These are phyloP conservation scores for Aldrovandia affinis DNA, from an alignment of 2,797 vertebrate species.

Conservation along the genomic window DNA sequence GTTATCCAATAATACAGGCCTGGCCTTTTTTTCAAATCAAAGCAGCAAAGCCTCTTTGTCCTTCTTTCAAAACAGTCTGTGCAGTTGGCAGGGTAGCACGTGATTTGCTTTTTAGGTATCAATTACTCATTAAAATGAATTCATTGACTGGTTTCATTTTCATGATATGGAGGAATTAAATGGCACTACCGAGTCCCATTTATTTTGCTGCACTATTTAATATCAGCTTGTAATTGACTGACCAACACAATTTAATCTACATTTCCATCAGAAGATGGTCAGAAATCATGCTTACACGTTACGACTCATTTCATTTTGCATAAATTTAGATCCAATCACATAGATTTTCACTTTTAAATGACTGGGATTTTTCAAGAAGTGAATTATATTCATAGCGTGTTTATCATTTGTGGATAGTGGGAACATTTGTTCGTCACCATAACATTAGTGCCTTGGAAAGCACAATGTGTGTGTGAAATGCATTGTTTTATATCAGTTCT, in stretches of 20 bases:
- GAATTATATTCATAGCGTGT: neutral
- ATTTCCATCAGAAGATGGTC: conserved; percentile 8
- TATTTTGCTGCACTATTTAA: neutral
- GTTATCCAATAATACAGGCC: neutral
- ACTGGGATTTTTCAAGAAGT: neutral
- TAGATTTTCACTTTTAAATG: neutral
- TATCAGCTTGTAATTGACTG: neutral
- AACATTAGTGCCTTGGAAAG: neutral
- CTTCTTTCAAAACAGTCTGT: conserved; percentile 8
- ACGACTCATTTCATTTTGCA: neutral
- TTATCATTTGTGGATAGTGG: neutral
- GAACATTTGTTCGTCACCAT: neutral
- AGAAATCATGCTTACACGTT: conserved; percentile 6
- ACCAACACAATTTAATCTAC: neutral
- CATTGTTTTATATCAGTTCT: neutral
- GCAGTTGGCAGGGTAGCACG: neutral
- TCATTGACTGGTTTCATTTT: conserved; percentile 17
- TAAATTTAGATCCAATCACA: neutral
- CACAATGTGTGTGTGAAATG: neutral
- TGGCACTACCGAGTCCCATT: neutral
- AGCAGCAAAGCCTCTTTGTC: conserved; percentile 13
- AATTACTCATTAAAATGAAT: neutral
- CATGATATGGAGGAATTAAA: conserved; percentile 1
- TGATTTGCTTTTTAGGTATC: neutral
- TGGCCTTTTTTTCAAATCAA: neutral